Evolutionary conservation across 2,113 vertebrate genomes (phyloP).

Genomic region (Verasper variegatus): DNA sequence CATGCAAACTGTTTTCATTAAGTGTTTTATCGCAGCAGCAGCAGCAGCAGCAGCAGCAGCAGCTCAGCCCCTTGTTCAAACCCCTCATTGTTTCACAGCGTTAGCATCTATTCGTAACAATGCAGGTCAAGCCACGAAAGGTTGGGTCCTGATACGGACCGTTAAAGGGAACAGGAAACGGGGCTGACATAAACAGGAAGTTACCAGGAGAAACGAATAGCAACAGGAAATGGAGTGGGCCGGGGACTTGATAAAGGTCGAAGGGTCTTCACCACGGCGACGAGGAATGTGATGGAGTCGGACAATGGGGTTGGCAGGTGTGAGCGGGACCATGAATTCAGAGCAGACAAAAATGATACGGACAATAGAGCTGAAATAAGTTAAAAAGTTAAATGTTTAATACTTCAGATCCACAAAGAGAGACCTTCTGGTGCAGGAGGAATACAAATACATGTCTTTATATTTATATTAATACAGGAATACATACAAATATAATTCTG

Average conservation of each 20-base stretch:
- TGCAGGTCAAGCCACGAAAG: conserved; percentile 52
- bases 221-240: conserved; percentile 81
- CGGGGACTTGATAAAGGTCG: conserved; percentile 71
- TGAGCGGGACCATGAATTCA: conserved; percentile 60
- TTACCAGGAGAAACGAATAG: conserved; percentile 79
- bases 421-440: too few relatives aligned
- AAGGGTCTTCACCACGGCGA: conserved; percentile 70
- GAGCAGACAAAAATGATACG: neutral
- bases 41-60: neutral
- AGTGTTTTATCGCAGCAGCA: conserved; percentile 32
- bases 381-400: conserved; percentile 26
- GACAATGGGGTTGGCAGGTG: conserved; percentile 81
- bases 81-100: conserved; percentile 61
- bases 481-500: neutral
- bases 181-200: conserved; percentile 84
- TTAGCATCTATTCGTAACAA: conserved; percentile 64
- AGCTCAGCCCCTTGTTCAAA: conserved; percentile 35
- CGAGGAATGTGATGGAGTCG: conserved; percentile 71
- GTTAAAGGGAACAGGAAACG: conserved; percentile 77
- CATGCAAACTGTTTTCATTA: conserved; percentile 1
- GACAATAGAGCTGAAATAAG: conserved; percentile 60
- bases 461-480: neutral
- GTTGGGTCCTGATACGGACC: conserved; percentile 54
- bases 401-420: conserved; percentile 7
- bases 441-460: neutral